Base-by-base conservation (phyloP, 2,888 invertebrate genomes). In the Nomada fabriciana region DNA sequence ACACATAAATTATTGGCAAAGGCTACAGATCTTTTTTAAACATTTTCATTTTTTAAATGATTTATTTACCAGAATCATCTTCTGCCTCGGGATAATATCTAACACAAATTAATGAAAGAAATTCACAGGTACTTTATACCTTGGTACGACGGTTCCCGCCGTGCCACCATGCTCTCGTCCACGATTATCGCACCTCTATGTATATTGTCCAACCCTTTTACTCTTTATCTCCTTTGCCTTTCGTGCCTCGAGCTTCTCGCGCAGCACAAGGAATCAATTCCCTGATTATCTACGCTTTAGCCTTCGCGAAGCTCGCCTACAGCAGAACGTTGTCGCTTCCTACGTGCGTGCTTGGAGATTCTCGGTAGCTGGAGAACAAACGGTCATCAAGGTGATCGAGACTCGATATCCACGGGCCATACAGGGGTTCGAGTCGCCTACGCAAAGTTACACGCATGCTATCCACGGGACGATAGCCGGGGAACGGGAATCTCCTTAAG, bases 281-380 rank as follows among this genome's bases (percentile, higher is more conserved):
- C 53, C 68, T 64, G 85, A 87, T 87, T 88, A 83, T 88, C 82
- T 80, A 84, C 77, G 84, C 67, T 81, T 82, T 87, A 63, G 60
- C 3, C 52, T 76, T 29, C 23, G 60, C 59, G 60, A 82, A 74
- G 36, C 64, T 81, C 83, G 86, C 87, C 86, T 84, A 86, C 84
- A 78, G 61, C 42, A 47, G 15, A 60, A 13, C 25, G 42, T 53
- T 50, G 72, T 47, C 47, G n/a, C 79, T 77, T 84, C 84, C 80
- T 76, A 86, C 86, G 80, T 80, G 71, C 63, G 59, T 57, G 53
- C 71, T 47, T 72, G 68, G 59, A 53, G 61, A 67, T 52, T 69
- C 80, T 68, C 65, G 71, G 80, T 76, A 75, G 75, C 76, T 72
- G 80, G 63, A 74, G 82, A 72, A 82, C 75, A 72, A 82, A 75